Evolutionary conservation across 1,140 invertebrate species (phyloP).

Genomic region (Thaumatotibia leucotreta): DNA sequence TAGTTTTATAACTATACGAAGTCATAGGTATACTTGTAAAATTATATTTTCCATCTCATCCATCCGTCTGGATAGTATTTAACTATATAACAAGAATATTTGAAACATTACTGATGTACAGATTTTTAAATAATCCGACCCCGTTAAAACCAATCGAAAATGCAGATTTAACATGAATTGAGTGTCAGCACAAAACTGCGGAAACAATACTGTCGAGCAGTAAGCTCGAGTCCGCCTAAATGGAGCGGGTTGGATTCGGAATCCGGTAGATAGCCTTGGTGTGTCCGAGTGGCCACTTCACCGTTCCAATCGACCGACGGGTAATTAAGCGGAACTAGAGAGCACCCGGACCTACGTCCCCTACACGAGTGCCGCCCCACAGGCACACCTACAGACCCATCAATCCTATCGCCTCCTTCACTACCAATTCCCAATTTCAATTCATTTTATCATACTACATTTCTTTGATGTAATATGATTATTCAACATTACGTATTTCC

Average conservation of each 20-base stretch:
- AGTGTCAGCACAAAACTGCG: slow-evolving; percentile 34
- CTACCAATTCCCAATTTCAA: not conserved
- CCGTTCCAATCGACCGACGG: slow-evolving; percentile 59
- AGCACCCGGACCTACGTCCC: slow-evolving; percentile 9
- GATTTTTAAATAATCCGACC: not conserved
- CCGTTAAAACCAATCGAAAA: not conserved
- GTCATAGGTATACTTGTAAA: too few species aligned
- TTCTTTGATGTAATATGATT: not conserved
- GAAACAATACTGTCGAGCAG: slow-evolving; percentile 37
- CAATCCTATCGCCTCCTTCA: slow-evolving; percentile 21
- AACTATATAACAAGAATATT: not conserved
- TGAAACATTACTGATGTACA: not conserved
- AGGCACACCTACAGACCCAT: slow-evolving; percentile 40
- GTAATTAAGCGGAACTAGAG: slow-evolving; percentile 48
- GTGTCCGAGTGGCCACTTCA: slow-evolving; percentile 63
- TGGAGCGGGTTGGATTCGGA: slow-evolving; percentile 60
- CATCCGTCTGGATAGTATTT: too few species aligned
- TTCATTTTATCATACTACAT: not conserved
- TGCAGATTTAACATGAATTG: not conserved
- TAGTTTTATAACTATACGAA: too few species aligned
- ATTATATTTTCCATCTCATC: too few species aligned
- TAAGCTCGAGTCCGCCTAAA: slow-evolving; percentile 60
- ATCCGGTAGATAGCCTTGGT: slow-evolving; percentile 70
- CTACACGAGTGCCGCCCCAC: slow-evolving; percentile 24
- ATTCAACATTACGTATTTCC: not conserved